phyloP scores from a whole-genome alignment of 2,888 invertebrate genomes.

The Hyalella azteca region DNA sequence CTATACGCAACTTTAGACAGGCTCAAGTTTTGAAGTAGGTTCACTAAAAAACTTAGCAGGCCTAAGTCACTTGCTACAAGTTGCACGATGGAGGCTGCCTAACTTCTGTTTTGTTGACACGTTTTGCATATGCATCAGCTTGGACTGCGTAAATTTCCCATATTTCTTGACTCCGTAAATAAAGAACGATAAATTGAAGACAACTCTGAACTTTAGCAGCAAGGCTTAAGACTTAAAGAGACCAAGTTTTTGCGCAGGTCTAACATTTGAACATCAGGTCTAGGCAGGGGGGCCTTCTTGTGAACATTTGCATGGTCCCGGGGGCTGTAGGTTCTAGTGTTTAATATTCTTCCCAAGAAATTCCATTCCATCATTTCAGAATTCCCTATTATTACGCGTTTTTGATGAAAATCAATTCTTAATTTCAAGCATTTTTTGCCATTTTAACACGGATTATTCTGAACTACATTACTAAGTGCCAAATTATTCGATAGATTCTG shows the following conservation, averaged over 20 bases:
- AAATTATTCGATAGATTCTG: too few species aligned
- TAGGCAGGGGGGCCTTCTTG: too few species aligned
- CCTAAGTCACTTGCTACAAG: background rate
- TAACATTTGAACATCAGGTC: too few species aligned
- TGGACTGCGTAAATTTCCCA: background rate
- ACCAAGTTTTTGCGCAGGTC: background rate
- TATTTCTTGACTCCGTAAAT: background rate
- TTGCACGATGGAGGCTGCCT: background rate
- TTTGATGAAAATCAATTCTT: background rate
- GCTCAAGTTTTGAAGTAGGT: background rate
- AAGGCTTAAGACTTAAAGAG: background rate
- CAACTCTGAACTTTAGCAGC: constrained; percentile 12
- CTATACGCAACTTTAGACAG: background rate
- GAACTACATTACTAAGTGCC: too few species aligned
- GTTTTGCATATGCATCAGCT: constrained; percentile 4
- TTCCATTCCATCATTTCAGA: too few species aligned
- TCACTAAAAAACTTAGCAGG: constrained; percentile 13
- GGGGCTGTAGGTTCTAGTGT: too few species aligned
- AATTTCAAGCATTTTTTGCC: background rate
- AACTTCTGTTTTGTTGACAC: background rate
- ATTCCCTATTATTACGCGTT: too few species aligned
- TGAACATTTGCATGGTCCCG: too few species aligned
- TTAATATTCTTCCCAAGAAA: too few species aligned
- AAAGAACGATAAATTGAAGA: constrained; percentile 9
- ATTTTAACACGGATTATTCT: too few species aligned